phyloP scores from a whole-genome alignment of 2,113 vertebrate species.

The Echinops telfairi region DNA sequence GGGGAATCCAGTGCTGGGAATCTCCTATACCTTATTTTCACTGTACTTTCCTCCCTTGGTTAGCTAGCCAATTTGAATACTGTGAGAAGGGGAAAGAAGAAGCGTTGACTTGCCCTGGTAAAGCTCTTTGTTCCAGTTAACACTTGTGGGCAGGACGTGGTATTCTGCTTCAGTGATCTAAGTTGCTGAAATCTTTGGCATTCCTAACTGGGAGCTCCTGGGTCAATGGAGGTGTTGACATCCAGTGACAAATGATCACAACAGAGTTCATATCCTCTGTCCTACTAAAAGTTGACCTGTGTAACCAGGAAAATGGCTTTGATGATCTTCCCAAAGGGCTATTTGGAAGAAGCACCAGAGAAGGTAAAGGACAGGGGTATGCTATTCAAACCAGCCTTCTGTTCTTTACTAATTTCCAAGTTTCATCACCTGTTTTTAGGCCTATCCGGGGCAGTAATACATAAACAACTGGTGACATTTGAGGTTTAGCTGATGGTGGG shows the following conservation, averaged over 20 bases:
- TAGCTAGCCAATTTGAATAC: not conserved
- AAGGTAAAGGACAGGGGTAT: not conserved
- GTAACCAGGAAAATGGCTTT: not conserved
- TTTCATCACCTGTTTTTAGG: not conserved
- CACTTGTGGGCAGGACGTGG: not conserved
- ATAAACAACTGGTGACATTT: not conserved
- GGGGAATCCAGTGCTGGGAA: not conserved
- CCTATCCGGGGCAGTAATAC: not conserved
- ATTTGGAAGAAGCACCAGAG: not conserved
- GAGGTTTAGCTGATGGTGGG: not conserved
- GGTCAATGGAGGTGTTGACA: not conserved
- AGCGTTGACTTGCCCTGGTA: not conserved
- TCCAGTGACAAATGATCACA: not conserved
- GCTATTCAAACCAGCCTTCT: not conserved
- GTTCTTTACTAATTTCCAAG: not conserved
- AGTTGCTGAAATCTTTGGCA: not conserved
- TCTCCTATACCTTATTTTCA: not conserved
- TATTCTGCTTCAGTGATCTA: not conserved
- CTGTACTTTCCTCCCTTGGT: not conserved
- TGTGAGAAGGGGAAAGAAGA: not conserved
- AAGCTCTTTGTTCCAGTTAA: conserved; percentile 6
- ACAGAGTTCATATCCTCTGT: not conserved
- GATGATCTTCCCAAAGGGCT: conserved; percentile 10
- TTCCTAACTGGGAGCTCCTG: not conserved
- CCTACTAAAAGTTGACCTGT: conserved; percentile 9